Percentiles rank a stretch among this genome's conserved stretches.
These are phyloP conservation scores for Carollia perspicillata DNA, from an alignment of 2,113 vertebrate species.

Conservation along the genomic window DNA sequence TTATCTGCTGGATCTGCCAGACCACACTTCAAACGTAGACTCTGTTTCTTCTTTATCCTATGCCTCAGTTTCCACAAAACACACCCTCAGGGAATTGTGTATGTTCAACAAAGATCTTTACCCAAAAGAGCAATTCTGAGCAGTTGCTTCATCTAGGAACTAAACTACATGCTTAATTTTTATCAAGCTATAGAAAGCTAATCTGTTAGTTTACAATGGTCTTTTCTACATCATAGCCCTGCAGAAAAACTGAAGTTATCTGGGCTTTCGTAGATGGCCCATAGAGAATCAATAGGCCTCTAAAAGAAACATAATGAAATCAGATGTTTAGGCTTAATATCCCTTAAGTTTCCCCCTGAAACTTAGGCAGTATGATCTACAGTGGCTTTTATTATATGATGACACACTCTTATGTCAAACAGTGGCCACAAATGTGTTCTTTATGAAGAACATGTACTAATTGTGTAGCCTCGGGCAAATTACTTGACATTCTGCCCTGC, in stretches of 20 bases:
- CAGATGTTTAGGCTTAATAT: background rate
- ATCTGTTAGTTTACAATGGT: background rate
- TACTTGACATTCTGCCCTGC: background rate
- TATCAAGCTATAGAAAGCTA: background rate
- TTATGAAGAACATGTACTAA: background rate
- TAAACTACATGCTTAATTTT: background rate
- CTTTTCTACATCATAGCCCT: background rate
- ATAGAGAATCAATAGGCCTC: background rate
- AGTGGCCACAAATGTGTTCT: background rate
- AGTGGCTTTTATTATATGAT: constrained; percentile 16
- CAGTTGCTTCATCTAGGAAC: background rate
- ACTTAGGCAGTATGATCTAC: constrained; percentile 30
- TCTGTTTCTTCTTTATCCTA: background rate
- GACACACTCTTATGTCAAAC: constrained; percentile 4
- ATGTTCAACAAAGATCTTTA: background rate
- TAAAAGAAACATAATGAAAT: constrained; percentile 6
- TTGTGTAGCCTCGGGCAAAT: background rate
- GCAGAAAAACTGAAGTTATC: background rate
- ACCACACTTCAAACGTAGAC: background rate
- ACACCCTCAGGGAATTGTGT: background rate
- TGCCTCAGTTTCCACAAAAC: constrained; percentile 42
- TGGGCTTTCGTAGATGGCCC: background rate
- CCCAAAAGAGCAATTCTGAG: background rate
- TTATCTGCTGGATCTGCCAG: background rate
- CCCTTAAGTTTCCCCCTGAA: background rate